Conservation (phyloP, 2,113 vertebrate species). For the Cariama cristata region DNA sequence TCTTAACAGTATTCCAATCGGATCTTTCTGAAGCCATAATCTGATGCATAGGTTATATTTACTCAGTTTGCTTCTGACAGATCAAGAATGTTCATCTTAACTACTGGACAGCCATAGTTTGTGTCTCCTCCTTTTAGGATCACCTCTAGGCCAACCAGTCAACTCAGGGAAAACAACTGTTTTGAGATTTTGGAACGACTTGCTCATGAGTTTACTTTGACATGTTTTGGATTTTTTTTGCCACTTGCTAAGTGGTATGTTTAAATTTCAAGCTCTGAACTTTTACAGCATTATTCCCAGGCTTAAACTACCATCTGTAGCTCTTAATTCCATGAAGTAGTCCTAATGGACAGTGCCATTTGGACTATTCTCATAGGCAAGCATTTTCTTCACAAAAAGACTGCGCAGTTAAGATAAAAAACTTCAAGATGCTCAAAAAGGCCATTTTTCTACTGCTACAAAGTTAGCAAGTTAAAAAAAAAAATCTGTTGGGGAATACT, state of each 20-base stretch:
- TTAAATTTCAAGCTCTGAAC: neutral
- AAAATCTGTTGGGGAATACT: neutral
- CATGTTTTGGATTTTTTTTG: neutral
- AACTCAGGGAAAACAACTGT: neutral
- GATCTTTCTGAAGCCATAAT: conserved; percentile 37
- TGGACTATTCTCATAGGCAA: conserved; percentile 24
- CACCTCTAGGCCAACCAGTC: neutral
- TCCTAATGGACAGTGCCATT: conserved; percentile 30
- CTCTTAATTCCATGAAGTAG: conserved; percentile 38
- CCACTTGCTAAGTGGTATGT: neutral
- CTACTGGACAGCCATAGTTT: neutral
- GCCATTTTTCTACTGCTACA: neutral
- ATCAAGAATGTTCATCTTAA: neutral
- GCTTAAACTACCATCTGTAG: neutral
- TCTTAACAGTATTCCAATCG: neutral
- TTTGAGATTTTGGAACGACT: neutral
- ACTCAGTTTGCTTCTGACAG: conserved; percentile 4
- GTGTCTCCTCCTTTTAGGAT: neutral
- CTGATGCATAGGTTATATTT: conserved; percentile 10
- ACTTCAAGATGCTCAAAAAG: conserved; percentile 8
- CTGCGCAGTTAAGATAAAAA: neutral
- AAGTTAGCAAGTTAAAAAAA: neutral
- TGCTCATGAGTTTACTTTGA: neutral
- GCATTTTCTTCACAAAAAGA: conserved; percentile 13
- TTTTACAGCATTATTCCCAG: neutral